These are phyloP conservation scores for Microcebus ravelobensis DNA, from an alignment of 2,113 vertebrate genomes.

Conservation along the genomic window DNA sequence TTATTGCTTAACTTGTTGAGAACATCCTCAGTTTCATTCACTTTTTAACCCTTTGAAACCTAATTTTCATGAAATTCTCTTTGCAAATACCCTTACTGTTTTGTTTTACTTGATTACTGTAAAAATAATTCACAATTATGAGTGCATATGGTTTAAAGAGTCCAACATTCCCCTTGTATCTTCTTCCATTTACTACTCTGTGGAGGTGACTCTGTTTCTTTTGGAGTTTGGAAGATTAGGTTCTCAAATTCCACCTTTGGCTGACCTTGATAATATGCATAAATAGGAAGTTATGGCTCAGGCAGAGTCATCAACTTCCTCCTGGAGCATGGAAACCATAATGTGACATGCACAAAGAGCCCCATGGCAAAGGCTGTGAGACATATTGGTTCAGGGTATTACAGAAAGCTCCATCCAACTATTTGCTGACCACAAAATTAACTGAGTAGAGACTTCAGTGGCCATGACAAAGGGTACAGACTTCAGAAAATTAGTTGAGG, in stretches of 20 bases:
- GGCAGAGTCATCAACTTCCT: background rate
- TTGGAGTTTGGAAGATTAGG: background rate
- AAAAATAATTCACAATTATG: background rate
- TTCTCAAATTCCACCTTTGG: background rate
- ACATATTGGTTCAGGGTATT: background rate
- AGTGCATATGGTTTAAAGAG: background rate
- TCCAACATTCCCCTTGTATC: background rate
- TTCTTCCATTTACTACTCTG: background rate
- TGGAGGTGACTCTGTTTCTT: background rate
- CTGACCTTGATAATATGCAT: background rate
- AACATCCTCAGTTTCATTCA: background rate
- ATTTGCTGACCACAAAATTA: background rate
- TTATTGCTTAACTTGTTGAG: background rate
- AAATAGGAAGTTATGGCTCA: background rate
- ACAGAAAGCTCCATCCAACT: background rate
- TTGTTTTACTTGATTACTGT: background rate
- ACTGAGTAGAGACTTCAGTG: background rate
- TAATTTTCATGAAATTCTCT: background rate
- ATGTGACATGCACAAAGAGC: background rate
- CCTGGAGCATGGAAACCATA: background rate
- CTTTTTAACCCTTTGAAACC: background rate
- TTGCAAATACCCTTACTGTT: constrained; percentile 1
- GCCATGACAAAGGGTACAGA: background rate
- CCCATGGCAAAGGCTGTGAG: background rate
- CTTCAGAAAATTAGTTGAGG: background rate